Evolutionary conservation across 2,888 invertebrate species (phyloP), one percentile per base, ranked within the genome.

Genomic region (Coleophora flavipennella): DNA sequence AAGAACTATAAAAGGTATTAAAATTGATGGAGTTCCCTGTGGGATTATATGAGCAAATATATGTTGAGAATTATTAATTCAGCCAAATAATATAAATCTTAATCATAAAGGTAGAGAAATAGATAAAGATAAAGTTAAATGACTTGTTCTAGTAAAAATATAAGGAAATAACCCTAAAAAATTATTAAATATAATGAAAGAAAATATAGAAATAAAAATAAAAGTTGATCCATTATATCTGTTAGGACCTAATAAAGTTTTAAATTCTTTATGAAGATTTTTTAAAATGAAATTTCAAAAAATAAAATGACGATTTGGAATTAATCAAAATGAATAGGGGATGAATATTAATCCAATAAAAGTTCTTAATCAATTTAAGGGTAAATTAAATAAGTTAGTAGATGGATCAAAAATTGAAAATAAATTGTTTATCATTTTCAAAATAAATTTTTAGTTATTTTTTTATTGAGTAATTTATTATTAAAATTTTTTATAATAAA

Each of bases 1-100:
- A 71, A 89, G 66, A 7, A 92, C 90, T 85, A 92, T 90, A 80
- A 92, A 91, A 25, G 90, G 89, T 77, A 91, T 90, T 58, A 92
- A 55, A 54, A 87, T 55, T 6, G 56, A 44, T 0, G 91, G 91
- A 0, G 90, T 90, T 49, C 90, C 89, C 80, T 87, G 85, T 0
- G 91, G 91, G 0, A 91, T 87, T 81, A 91, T 70, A 61, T 91
- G 90, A 1, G 86, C 83, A 65, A 91, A 88, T 86, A 90, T 90
- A 58, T 88, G 81, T 59, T 85, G 86, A 1, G 85, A 85, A 50
- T 89, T 86, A 61, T 88, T 88, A 53, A 86, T 66, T 87, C 89
- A 89, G 6, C 89, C 89, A 67, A 79, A 89, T 44, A 90, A 44
- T 86, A 91, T 90, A 70, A 90, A 87, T 47, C 76, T 77, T 62